These are phyloP conservation scores for Sisor rabdophorus DNA, from an alignment of 2,113 vertebrate species.

Conservation along the genomic window DNA sequence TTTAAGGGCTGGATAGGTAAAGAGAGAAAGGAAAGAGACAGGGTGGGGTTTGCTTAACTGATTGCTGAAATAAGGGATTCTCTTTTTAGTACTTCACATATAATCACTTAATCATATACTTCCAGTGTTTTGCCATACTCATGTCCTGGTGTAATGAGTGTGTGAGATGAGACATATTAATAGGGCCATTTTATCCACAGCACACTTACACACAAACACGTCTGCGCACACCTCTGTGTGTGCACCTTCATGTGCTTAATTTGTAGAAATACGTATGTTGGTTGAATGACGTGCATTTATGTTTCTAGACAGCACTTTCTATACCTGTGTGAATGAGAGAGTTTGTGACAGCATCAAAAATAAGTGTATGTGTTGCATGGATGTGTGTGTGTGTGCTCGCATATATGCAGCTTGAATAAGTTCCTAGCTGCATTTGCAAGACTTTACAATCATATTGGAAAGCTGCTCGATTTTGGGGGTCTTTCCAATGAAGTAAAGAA, in stretches of 20 bases:
- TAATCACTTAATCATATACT: constrained; percentile 85
- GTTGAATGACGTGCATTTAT: constrained; percentile 24
- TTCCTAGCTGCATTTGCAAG: constrained; percentile 97
- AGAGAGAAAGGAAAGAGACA: constrained; percentile 60
- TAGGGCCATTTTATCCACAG: constrained; percentile 39
- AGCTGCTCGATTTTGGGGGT: constrained; percentile 96
- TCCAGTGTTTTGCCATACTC: constrained; percentile 88
- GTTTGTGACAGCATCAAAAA: constrained; percentile 28
- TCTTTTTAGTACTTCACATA: constrained; percentile 87
- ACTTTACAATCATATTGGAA: constrained; percentile 98
- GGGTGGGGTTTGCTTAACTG: constrained; percentile 67
- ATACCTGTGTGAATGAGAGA: constrained; percentile 26
- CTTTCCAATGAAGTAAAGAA: constrained; percentile 96
- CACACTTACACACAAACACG: constrained; percentile 27
- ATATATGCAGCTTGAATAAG: constrained; percentile 25
- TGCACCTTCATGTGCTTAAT: constrained; percentile 27
- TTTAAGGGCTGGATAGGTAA: constrained; percentile 26
- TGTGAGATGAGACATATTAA: constrained; percentile 57
- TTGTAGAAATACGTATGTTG: constrained; percentile 19
- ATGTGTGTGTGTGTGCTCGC: constrained; percentile 27
- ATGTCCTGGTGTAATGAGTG: constrained; percentile 52
- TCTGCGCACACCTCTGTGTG: constrained; percentile 19
- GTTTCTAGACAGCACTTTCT: constrained; percentile 40
- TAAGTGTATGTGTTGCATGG: constrained; percentile 23
- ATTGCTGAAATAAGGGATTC: constrained; percentile 73